A percentile compares a stretch with the other conserved stretches of the same genome.
Evolutionary conservation across 2,888 invertebrate species (phyloP).

Genomic region (Gymnoscelis rufifasciata): DNA sequence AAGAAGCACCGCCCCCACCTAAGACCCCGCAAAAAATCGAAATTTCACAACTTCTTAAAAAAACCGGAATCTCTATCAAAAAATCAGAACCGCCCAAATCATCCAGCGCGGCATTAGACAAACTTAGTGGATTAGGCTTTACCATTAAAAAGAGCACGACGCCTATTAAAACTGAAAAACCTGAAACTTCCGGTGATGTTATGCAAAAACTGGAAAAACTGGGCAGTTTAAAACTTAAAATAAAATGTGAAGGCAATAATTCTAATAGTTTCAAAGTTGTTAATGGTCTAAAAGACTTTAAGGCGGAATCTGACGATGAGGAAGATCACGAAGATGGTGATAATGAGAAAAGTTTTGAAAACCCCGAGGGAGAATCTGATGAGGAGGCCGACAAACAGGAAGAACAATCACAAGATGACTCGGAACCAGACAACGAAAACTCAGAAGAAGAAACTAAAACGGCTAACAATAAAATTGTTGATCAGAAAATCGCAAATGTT

Average conservation of each 20-base stretch:
- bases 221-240: slow-evolving; percentile 69
- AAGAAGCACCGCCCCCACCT: slow-evolving; percentile 38
- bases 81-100: slow-evolving; percentile 47
- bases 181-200: slow-evolving; percentile 45
- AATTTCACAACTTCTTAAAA: slow-evolving; percentile 62
- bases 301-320: slow-evolving; percentile 62
- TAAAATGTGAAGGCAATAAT: slow-evolving; percentile 66
- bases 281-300: slow-evolving; percentile 68
- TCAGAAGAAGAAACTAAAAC: slow-evolving; percentile 41
- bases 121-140: slow-evolving; percentile 67
- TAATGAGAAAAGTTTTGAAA: slow-evolving; percentile 44
- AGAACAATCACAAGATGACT: slow-evolving; percentile 37
- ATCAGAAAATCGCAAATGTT: slow-evolving; percentile 19
- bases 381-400: slow-evolving; percentile 41
- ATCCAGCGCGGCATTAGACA: slow-evolving; percentile 57
- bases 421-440: slow-evolving; percentile 35
- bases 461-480: slow-evolving; percentile 21
- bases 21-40: slow-evolving; percentile 65
- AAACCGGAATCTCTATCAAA: slow-evolving; percentile 61
- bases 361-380: slow-evolving; percentile 44
- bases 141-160: slow-evolving; percentile 66
- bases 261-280: slow-evolving; percentile 65
- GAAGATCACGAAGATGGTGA: slow-evolving; percentile 51
- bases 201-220: slow-evolving; percentile 64
- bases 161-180: slow-evolving; percentile 61